A percentile compares a stretch with the other conserved stretches of the same genome.
phyloP scores from a whole-genome alignment of 2,797 vertebrate species.

The Champsocephalus gunnari region DNA sequence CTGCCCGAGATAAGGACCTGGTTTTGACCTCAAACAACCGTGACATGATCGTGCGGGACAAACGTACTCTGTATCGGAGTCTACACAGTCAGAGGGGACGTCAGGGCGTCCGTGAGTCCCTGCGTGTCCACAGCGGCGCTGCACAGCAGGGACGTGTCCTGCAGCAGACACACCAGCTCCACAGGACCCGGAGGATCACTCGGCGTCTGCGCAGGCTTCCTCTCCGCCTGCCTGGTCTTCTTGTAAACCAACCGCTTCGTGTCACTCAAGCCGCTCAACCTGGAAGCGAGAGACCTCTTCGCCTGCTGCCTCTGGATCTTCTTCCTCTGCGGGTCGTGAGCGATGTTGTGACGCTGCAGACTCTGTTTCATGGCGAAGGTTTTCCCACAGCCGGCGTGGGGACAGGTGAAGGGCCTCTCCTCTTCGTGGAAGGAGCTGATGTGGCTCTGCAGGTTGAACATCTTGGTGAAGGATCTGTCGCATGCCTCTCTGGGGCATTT shows the following conservation, averaged over 20 bases:
- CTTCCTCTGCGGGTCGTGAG: conserved; percentile 89
- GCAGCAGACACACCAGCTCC: conserved; percentile 64
- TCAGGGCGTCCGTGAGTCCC: conserved; percentile 18
- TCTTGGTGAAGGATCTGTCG: conserved; percentile 89
- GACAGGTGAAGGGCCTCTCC: conserved; percentile 84
- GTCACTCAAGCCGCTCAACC: conserved; percentile 72
- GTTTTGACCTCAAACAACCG: not conserved
- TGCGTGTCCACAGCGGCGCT: conserved; percentile 39
- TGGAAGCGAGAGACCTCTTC: conserved; percentile 76
- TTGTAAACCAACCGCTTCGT: not conserved
- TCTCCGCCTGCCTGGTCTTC: not conserved
- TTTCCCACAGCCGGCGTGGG: conserved; percentile 85
- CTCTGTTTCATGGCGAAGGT: conserved; percentile 93
- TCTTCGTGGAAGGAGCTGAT: conserved; percentile 93
- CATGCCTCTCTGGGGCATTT: conserved; percentile 89
- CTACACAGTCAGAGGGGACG: conserved; percentile 51
- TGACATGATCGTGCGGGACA: not conserved
- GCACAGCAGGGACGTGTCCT: conserved; percentile 64
- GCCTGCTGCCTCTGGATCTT: conserved; percentile 72
- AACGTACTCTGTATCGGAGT: not conserved
- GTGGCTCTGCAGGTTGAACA: conserved; percentile 93
- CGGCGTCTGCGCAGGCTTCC: not conserved
- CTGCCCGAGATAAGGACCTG: too few relatives aligned
- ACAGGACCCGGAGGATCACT: conserved; percentile 11
- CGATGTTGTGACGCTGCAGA: conserved; percentile 87